Evolutionary conservation across 1,140 invertebrate species (phyloP).

Genomic region (Procambarus clarkii): DNA sequence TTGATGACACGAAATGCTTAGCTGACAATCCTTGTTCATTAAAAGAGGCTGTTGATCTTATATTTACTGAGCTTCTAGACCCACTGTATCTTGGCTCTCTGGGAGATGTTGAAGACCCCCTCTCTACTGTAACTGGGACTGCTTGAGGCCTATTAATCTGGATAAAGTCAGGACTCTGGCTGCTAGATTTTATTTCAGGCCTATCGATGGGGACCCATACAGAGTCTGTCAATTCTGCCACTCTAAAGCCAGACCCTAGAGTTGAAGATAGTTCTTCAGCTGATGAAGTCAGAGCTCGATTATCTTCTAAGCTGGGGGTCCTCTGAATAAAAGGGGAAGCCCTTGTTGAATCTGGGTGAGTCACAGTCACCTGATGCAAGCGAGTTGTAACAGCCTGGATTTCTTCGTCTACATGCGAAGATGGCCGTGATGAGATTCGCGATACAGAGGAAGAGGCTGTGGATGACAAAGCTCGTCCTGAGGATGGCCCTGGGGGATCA

Average conservation of each 20-base stretch:
- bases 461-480: slow-evolving; percentile 40
- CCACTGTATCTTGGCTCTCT: not conserved
- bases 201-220: slow-evolving; percentile 56
- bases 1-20: slow-evolving; percentile 1
- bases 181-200: slow-evolving; percentile 36
- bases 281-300: slow-evolving; percentile 49
- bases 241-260: slow-evolving; percentile 38
- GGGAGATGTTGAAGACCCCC: slow-evolving; percentile 7
- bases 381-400: slow-evolving; percentile 58
- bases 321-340: slow-evolving; percentile 52
- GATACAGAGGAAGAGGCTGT: slow-evolving; percentile 39
- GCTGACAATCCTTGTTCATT: not conserved
- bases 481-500: slow-evolving; percentile 62
- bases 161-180: slow-evolving; percentile 47
- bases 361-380: slow-evolving; percentile 62
- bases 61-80: not conserved
- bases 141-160: slow-evolving; percentile 30
- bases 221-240: slow-evolving; percentile 32
- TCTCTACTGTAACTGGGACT: slow-evolving; percentile 13
- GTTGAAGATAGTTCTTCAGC: slow-evolving; percentile 54
- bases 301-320: slow-evolving; percentile 56
- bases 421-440: slow-evolving; percentile 50
- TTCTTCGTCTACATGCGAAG: slow-evolving; percentile 59
- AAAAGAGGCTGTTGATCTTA: not conserved
- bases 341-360: slow-evolving; percentile 37